A percentile compares a stretch with the other conserved stretches of the same genome.
Evolutionary conservation across 2,113 vertebrate species (phyloP).

Genomic region (Scartelaos histophorus): DNA sequence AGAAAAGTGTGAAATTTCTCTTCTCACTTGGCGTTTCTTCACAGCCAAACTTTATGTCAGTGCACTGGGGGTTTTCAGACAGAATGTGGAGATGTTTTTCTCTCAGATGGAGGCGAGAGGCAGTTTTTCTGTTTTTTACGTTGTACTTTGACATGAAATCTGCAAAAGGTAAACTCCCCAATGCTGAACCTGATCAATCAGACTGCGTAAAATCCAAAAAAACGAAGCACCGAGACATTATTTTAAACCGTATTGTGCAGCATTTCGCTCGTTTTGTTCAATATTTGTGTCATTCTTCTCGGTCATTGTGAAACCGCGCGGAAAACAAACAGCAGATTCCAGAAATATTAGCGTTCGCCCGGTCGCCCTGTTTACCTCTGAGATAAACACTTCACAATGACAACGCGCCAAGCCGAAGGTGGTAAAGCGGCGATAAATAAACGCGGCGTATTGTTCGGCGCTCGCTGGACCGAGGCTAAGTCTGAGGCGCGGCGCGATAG

Average conservation of each 20-base stretch:
- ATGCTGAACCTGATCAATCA: no score
- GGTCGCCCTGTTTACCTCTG: slow-evolving; percentile 5
- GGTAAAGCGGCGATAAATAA: slow-evolving; percentile 20
- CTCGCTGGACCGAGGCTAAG: slow-evolving; percentile 25
- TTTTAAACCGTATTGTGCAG: background rate
- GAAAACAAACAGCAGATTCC: slow-evolving; percentile 7
- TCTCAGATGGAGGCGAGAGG: no score
- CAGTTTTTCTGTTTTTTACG: no score
- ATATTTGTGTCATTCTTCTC: background rate
- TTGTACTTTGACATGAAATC: no score
- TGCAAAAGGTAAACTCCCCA: no score
- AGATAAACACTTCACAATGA: slow-evolving; percentile 6
- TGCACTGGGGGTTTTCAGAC: no score
- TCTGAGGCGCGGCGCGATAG: slow-evolving; percentile 51
- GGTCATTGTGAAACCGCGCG: background rate
- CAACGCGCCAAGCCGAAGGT: slow-evolving; percentile 22
- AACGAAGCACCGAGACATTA: background rate
- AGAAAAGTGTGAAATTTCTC: no score
- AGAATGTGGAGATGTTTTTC: no score
- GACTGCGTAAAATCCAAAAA: no score
- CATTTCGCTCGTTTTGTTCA: background rate
- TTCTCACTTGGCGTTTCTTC: no score
- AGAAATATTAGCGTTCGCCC: slow-evolving; percentile 1
- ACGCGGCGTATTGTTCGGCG: slow-evolving; percentile 22
- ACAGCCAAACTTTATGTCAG: no score